Evolutionary conservation across 2,888 invertebrate species (phyloP).

Genomic region (Drosophila picticornis): DNA sequence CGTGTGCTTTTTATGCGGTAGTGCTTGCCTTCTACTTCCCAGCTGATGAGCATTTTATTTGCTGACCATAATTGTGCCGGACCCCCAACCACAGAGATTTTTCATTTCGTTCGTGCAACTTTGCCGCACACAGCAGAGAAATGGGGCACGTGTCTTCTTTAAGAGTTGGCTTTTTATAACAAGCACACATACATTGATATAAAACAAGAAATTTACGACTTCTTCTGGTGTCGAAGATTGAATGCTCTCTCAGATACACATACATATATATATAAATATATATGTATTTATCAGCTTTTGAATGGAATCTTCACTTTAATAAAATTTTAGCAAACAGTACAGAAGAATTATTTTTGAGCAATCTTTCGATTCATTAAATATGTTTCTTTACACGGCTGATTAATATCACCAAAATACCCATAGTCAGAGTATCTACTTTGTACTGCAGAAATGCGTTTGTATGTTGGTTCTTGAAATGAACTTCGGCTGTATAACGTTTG

Average conservation of each 20-base stretch:
- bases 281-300: not conserved
- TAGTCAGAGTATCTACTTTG: not conserved
- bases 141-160: slow-evolving; percentile 59
- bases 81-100: slow-evolving; percentile 53
- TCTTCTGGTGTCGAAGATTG: not conserved
- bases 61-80: slow-evolving; percentile 66
- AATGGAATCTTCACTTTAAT: not conserved
- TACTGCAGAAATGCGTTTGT: not conserved
- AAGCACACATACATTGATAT: not conserved
- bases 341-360: not conserved
- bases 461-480: slow-evolving; percentile 24
- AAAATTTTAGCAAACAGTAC: not conserved
- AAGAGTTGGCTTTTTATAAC: slow-evolving; percentile 20
- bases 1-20: slow-evolving; percentile 17
- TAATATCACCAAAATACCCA: not conserved
- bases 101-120: slow-evolving; percentile 48
- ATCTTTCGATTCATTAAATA: too few relatives aligned
- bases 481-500: slow-evolving; percentile 23
- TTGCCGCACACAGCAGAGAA: slow-evolving; percentile 29
- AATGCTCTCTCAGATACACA: not conserved
- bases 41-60: slow-evolving; percentile 66
- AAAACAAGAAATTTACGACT: not conserved
- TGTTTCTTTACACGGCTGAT: not conserved
- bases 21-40: slow-evolving; percentile 10
- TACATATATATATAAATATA: not conserved